These are phyloP conservation scores for Metaphire vulgaris DNA, from an alignment of 1,140 invertebrate genomes.

Conservation along the genomic window DNA sequence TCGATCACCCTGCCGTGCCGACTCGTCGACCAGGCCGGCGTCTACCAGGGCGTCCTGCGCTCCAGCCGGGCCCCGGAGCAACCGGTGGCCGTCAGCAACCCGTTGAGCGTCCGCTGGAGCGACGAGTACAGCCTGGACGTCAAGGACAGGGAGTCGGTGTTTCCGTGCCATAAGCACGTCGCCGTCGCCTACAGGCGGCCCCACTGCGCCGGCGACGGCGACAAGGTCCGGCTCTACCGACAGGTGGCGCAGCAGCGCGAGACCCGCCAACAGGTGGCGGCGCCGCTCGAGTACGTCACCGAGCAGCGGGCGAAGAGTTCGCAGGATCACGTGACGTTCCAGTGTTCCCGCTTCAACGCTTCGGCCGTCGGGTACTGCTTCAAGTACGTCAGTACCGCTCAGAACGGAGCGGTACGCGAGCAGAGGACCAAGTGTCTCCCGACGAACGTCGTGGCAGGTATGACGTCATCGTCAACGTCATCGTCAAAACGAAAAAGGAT, in stretches of 20 bases:
- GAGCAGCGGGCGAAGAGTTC: constrained; percentile 2
- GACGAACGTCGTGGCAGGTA: constrained; percentile 50
- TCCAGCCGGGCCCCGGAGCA: constrained; percentile 1
- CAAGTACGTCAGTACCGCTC: constrained; percentile 72
- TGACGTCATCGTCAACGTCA: not conserved
- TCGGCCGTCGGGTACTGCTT: constrained; percentile 69
- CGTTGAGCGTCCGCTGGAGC: constrained; percentile 10
- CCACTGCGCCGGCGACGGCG: constrained; percentile 16
- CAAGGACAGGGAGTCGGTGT: not conserved
- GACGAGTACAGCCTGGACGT: not conserved
- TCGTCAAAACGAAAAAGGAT: no score
- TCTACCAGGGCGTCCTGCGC: constrained; percentile 11
- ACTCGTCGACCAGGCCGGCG: constrained; percentile 15
- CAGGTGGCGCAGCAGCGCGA: no score
- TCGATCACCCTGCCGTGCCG: constrained; percentile 2
- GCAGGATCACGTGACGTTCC: not conserved
- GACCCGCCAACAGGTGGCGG: not conserved
- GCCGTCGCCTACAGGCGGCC: constrained; percentile 8
- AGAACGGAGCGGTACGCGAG: constrained; percentile 71
- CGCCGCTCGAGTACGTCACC: constrained; percentile 4
- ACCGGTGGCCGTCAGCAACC: constrained; percentile 18
- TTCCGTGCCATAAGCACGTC: constrained; percentile 7
- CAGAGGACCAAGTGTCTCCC: constrained; percentile 73
- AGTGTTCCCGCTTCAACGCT: not conserved
- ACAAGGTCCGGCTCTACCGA: constrained; percentile 21